Evolutionary conservation across 2,113 vertebrate genomes (phyloP).

Genomic region (Embiotoca jacksoni): DNA sequence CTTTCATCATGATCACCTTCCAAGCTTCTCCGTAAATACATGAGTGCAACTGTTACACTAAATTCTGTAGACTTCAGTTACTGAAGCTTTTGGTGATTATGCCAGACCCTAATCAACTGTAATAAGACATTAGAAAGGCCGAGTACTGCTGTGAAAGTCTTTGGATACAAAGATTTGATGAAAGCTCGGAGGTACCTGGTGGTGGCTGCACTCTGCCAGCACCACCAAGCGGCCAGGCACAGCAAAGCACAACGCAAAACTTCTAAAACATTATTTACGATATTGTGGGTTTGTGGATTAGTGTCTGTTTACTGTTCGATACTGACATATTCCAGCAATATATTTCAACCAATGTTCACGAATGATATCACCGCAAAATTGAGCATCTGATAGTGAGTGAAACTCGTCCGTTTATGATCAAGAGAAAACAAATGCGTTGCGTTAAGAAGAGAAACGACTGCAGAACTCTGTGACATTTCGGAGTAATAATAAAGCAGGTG

Average conservation of each 20-base stretch:
- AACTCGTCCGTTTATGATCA: not conserved
- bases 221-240: slow-evolving; percentile 78
- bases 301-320: not conserved
- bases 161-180: slow-evolving; percentile 1
- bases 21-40: slow-evolving; percentile 6
- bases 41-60: not conserved
- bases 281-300: not conserved
- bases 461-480: not conserved
- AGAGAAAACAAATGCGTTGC: not conserved
- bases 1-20: not conserved
- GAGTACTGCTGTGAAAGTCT: slow-evolving; percentile 15
- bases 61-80: not conserved
- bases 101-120: not conserved
- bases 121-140: slow-evolving; percentile 25
- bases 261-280: slow-evolving; percentile 63
- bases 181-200: not conserved
- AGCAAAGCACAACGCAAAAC: slow-evolving; percentile 51
- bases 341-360: not conserved
- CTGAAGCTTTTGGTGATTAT: not conserved
- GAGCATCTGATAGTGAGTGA: not conserved
- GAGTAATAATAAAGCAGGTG: not conserved
- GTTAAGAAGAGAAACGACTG: not conserved
- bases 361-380: not conserved
- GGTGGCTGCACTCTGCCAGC: slow-evolving; percentile 77
- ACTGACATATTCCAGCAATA: not conserved